phyloP scores from a whole-genome alignment of 2,888 invertebrate species.

The Eurytoma californica region DNA sequence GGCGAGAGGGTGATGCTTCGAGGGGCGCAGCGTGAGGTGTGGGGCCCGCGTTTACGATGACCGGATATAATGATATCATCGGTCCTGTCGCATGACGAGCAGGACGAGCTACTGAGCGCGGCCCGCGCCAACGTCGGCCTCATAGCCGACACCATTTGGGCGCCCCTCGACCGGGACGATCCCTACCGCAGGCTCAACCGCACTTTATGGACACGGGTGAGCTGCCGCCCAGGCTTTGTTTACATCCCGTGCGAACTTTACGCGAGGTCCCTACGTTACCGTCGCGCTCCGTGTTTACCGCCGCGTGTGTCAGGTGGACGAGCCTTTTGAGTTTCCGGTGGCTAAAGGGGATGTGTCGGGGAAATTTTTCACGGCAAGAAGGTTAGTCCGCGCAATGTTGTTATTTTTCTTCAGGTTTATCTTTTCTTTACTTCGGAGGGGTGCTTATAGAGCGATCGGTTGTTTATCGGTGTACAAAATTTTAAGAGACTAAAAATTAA shows the following conservation, averaged over 20 bases:
- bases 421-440: too few species aligned
- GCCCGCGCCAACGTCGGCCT: constrained; percentile 71
- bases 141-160: constrained; percentile 70
- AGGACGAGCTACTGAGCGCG: constrained; percentile 57
- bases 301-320: too few species aligned
- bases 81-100: constrained; percentile 52
- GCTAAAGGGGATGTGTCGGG: too few species aligned
- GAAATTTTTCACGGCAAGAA: too few species aligned
- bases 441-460: too few species aligned
- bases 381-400: too few species aligned
- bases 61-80: constrained; percentile 52
- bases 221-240: constrained; percentile 19
- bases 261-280: not conserved
- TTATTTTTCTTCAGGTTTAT: too few species aligned
- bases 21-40: not conserved
- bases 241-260: not conserved
- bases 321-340: too few species aligned
- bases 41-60: constrained; percentile 31
- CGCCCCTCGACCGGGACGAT: constrained; percentile 65
- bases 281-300: not conserved
- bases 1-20: constrained; percentile 10
- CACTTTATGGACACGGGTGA: constrained; percentile 69
- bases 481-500: too few species aligned
- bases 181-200: constrained; percentile 69
- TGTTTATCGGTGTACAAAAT: too few species aligned